These are phyloP conservation scores for Branchinecta lynchi DNA, from an alignment of 1,140 invertebrate genomes.

Conservation along the genomic window DNA sequence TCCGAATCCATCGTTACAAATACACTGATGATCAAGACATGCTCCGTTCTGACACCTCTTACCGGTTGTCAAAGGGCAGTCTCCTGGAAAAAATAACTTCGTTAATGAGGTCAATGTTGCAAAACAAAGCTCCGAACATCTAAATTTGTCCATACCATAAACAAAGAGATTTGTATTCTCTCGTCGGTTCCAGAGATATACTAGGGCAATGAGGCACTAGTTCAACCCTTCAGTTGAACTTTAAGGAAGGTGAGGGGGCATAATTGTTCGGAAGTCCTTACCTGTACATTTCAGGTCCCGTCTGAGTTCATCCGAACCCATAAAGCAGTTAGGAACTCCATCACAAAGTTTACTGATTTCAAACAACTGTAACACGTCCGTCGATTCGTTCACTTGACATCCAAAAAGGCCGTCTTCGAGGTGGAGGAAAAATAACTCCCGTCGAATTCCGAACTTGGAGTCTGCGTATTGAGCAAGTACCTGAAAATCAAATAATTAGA, in stretches of 20 bases:
- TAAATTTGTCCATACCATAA: no score
- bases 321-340: conserved; percentile 69
- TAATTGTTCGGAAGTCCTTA: conserved; percentile 35
- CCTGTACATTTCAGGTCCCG: conserved; percentile 83
- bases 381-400: conserved; percentile 90
- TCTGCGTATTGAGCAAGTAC: conserved; percentile 2
- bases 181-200: no score
- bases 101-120: not conserved
- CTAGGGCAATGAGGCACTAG: no score
- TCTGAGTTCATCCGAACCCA: conserved; percentile 74
- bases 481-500: not conserved
- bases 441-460: conserved; percentile 42
- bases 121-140: no score
- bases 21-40: conserved; percentile 79
- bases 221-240: no score
- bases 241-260: no score
- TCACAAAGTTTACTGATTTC: conserved; percentile 88
- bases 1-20: conserved; percentile 86
- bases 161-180: no score
- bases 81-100: conserved; percentile 45
- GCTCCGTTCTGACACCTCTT: conserved; percentile 72
- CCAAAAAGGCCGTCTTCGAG: conserved; percentile 93
- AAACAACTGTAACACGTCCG: conserved; percentile 81
- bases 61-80: conserved; percentile 75
- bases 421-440: conserved; percentile 89